Percentiles rank a stretch among this genome's conserved stretches.
phyloP scores from a whole-genome alignment of 2,888 invertebrate species.

The Pseudeuparius sepicola region DNA sequence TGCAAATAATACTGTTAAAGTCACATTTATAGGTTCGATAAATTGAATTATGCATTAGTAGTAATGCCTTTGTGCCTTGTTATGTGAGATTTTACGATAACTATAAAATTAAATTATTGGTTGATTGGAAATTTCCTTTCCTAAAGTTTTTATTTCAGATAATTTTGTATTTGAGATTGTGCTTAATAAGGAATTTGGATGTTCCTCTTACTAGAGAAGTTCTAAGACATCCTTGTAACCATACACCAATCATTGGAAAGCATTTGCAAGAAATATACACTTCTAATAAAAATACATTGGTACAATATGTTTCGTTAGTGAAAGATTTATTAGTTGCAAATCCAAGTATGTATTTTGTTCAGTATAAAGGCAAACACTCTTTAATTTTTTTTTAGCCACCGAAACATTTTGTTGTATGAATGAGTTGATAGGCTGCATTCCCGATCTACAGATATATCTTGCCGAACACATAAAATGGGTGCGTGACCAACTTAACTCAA shows the following conservation, averaged over 20 bases:
- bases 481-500: slow-evolving; percentile 50
- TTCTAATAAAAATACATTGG: slow-evolving; percentile 39
- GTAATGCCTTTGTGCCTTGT: too few relatives aligned
- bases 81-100: too few relatives aligned
- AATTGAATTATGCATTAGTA: too few relatives aligned
- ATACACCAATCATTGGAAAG: slow-evolving; percentile 52
- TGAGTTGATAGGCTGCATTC: slow-evolving; percentile 76
- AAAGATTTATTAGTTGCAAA: slow-evolving; percentile 54
- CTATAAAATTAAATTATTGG: too few relatives aligned
- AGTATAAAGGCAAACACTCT: background rate
- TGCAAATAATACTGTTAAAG: too few relatives aligned
- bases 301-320: slow-evolving; percentile 58
- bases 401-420: slow-evolving; percentile 65
- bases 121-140: too few relatives aligned
- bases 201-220: slow-evolving; percentile 44
- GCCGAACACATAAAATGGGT: slow-evolving; percentile 55
- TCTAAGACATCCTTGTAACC: slow-evolving; percentile 53
- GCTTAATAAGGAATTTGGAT: slow-evolving; percentile 56
- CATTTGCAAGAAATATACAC: slow-evolving; percentile 34
- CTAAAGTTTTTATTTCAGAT: slow-evolving; percentile 50
- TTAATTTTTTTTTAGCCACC: slow-evolving; percentile 40
- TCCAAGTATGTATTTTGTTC: slow-evolving; percentile 44
- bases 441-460: slow-evolving; percentile 57
- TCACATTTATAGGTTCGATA: too few relatives aligned
- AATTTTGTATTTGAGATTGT: slow-evolving; percentile 68